A percentile compares a stretch with the other conserved stretches of the same genome.
Conservation (phyloP, 2,113 vertebrate genomes). For the Dasypus novemcinctus region DNA sequence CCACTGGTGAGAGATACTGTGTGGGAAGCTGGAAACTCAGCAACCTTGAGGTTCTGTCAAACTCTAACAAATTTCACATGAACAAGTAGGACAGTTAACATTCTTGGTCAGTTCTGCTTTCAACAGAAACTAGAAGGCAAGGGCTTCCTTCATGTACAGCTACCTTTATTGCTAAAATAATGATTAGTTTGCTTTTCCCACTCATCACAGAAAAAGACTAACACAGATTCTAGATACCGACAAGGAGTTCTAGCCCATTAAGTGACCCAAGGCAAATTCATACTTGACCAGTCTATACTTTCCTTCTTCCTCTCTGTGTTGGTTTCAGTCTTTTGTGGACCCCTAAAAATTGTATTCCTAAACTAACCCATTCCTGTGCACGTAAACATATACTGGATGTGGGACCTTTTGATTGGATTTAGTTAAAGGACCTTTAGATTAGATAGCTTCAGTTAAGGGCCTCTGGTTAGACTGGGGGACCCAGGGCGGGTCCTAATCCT, state of each 20-base stretch:
- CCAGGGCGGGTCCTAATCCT: too few relatives aligned
- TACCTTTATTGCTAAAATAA: too few relatives aligned
- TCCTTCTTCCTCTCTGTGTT: neutral
- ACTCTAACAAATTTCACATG: too few relatives aligned
- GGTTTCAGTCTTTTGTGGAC: too few relatives aligned
- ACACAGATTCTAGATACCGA: accelerated
- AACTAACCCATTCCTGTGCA: too few relatives aligned
- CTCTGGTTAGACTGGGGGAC: too few relatives aligned
- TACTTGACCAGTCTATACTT: neutral
- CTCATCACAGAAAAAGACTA: neutral
- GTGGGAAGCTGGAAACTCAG: neutral
- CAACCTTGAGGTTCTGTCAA: neutral
- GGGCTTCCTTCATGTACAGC: neutral
- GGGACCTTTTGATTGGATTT: too few relatives aligned
- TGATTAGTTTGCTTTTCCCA: neutral
- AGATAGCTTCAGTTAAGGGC: too few relatives aligned
- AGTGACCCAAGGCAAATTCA: neutral
- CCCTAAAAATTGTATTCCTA: too few relatives aligned
- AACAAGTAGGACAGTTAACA: accelerated
- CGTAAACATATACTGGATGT: too few relatives aligned
- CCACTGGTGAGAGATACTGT: neutral
- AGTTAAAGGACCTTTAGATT: too few relatives aligned
- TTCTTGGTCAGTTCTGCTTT: neutral
- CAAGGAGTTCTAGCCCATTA: neutral
- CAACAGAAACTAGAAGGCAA: neutral